Conservation (phyloP, 1,140 invertebrate species). For the Drosophila azteca region DNA sequence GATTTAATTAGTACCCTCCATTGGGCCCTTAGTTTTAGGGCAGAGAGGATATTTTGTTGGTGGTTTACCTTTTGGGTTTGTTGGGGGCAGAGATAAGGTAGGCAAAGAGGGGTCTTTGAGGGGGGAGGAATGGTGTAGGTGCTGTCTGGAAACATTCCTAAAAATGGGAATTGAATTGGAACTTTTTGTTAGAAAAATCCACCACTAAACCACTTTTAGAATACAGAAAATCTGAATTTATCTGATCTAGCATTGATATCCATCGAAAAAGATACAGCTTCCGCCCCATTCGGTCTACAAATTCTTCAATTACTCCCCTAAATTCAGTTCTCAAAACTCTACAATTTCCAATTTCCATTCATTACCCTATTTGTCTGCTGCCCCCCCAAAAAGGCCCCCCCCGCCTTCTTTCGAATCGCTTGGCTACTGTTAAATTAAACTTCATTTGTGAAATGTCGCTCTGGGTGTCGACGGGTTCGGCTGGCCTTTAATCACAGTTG, state of each 20-base stretch:
- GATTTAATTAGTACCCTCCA: slow-evolving; percentile 71
- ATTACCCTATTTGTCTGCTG: no score
- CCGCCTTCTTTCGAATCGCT: slow-evolving; percentile 1
- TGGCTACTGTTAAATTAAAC: slow-evolving; percentile 57
- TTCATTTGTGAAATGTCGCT: slow-evolving; percentile 38
- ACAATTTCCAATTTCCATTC: not conserved
- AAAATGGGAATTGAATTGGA: not conserved
- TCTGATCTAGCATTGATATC: no score
- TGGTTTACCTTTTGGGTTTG: not conserved
- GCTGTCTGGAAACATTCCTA: no score
- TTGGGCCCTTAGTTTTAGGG: slow-evolving; percentile 3
- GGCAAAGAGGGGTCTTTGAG: no score
- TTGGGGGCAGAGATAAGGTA: no score
- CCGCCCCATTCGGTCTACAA: no score
- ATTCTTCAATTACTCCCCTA: not conserved
- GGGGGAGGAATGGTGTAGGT: no score
- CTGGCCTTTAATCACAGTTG: slow-evolving; percentile 75
- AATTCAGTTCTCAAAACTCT: not conserved
- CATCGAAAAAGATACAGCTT: no score
- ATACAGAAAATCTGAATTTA: no score
- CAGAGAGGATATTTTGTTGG: not conserved
- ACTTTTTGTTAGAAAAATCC: not conserved
- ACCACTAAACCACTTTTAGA: no score
- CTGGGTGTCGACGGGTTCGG: slow-evolving; percentile 10
- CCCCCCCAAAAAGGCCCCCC: no score